phyloP scores from a whole-genome alignment of 2,888 invertebrate species.

The Meloe dianella region DNA sequence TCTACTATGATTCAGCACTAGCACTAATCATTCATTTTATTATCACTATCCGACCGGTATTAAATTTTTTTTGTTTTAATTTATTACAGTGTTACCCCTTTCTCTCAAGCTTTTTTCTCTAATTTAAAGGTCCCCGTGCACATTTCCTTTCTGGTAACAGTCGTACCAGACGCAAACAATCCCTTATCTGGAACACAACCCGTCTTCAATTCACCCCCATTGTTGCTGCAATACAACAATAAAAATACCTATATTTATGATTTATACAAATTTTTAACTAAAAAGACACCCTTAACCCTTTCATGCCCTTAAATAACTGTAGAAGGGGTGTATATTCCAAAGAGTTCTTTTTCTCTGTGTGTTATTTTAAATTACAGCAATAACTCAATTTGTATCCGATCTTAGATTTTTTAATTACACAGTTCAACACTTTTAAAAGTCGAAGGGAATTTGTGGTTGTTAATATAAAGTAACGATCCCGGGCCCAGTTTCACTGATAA shows the following conservation, averaged over 20 bases:
- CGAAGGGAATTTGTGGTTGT: slow-evolving; percentile 20
- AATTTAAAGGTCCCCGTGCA: slow-evolving; percentile 25
- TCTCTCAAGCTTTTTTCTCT: slow-evolving; percentile 19
- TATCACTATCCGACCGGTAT: slow-evolving; percentile 34
- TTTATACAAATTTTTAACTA: slow-evolving; percentile 47
- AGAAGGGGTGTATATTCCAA: slow-evolving; percentile 30
- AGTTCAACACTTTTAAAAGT: slow-evolving; percentile 54
- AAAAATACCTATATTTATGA: slow-evolving; percentile 52
- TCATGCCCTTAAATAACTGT: slow-evolving; percentile 43
- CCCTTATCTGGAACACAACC: not conserved
- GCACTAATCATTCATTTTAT: not conserved
- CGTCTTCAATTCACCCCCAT: slow-evolving; percentile 2
- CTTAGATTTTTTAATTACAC: slow-evolving; percentile 60
- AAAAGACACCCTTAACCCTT: not conserved
- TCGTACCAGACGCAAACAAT: slow-evolving; percentile 1
- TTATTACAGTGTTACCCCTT: slow-evolving; percentile 47
- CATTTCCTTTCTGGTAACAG: not conserved
- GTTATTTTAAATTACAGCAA: slow-evolving; percentile 59
- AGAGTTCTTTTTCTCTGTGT: slow-evolving; percentile 49
- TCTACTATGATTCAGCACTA: not conserved
- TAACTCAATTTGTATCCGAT: slow-evolving; percentile 61
- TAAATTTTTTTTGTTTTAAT: slow-evolving; percentile 46
- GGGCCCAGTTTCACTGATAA: not conserved
- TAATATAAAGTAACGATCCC: slow-evolving; percentile 2
- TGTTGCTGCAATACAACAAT: not conserved